phyloP scores from a whole-genome alignment of 2,113 vertebrate species.

The Rhegmatorhina hoffmannsi region DNA sequence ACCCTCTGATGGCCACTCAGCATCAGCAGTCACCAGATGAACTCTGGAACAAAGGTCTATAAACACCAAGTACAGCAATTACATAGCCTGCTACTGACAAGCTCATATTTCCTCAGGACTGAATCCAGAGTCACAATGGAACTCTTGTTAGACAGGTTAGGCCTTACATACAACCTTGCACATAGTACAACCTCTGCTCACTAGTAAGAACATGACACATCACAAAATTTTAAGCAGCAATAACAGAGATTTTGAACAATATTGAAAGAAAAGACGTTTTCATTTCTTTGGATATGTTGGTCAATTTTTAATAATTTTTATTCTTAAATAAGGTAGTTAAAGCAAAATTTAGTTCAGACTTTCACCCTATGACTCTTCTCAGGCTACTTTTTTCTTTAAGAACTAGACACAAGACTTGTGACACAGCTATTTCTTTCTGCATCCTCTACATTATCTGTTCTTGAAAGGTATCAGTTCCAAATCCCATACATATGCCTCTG shows the following conservation, averaged over 20 bases:
- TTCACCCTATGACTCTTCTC: background rate
- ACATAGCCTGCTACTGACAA: background rate
- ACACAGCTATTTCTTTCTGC: background rate
- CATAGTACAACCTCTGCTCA: background rate
- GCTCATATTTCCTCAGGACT: background rate
- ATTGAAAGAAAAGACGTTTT: background rate
- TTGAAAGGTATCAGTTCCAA: background rate
- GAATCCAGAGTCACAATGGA: background rate
- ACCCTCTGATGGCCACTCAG: fast-evolving
- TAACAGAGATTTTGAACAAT: background rate
- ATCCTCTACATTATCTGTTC: background rate
- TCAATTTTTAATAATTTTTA: background rate
- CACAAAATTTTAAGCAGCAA: background rate
- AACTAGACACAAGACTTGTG: background rate
- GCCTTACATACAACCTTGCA: fast-evolving
- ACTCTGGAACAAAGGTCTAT: background rate
- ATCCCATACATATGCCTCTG: background rate
- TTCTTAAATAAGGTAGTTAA: background rate
- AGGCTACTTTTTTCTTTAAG: background rate
- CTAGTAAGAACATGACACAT: background rate
- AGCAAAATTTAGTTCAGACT: background rate
- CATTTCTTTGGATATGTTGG: background rate
- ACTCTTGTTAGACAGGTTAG: background rate
- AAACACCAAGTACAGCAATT: background rate
- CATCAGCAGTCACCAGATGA: background rate